These are phyloP conservation scores for Apotomis turbidana DNA, from an alignment of 2,888 invertebrate species.

Conservation along the genomic window DNA sequence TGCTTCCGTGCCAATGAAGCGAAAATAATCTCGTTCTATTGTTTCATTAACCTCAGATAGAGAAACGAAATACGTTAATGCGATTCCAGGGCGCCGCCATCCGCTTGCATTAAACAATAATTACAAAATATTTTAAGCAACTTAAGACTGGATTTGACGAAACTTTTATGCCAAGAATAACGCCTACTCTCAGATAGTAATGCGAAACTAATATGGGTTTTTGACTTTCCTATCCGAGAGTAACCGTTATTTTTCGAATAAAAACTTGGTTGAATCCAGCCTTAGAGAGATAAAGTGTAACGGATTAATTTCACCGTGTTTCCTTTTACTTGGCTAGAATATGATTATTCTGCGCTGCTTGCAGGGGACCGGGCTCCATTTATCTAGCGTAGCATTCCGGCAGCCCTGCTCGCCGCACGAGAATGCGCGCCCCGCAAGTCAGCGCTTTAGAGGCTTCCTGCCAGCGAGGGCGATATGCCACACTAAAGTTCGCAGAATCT, in stretches of 20 bases:
- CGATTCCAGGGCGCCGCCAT: background rate
- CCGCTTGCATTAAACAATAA: conserved; percentile 6
- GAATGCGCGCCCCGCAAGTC: conserved; percentile 74
- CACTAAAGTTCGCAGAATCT: conserved; percentile 78
- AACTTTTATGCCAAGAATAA: background rate
- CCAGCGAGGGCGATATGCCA: conserved; percentile 63
- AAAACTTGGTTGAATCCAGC: no score
- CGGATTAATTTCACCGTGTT: conserved; percentile 30
- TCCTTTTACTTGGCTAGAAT: conserved; percentile 70
- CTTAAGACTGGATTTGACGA: background rate
- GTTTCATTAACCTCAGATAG: background rate
- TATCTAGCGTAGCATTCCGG: conserved; percentile 76
- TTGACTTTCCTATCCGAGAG: no score
- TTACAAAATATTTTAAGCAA: conserved; percentile 14
- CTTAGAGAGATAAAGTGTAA: no score
- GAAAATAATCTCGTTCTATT: background rate
- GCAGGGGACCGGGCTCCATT: conserved; percentile 75
- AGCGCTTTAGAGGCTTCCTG: conserved; percentile 79
- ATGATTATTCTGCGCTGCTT: conserved; percentile 76
- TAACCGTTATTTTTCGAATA: no score
- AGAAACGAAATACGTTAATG: background rate
- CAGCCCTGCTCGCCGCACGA: conserved; percentile 73
- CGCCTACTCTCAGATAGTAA: background rate
- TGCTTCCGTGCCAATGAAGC: background rate
- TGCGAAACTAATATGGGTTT: no score